A percentile compares a stretch with the other conserved stretches of the same genome.
Conservation (phyloP, 2,888 invertebrate species). For the Nymphalis polychloros region DNA sequence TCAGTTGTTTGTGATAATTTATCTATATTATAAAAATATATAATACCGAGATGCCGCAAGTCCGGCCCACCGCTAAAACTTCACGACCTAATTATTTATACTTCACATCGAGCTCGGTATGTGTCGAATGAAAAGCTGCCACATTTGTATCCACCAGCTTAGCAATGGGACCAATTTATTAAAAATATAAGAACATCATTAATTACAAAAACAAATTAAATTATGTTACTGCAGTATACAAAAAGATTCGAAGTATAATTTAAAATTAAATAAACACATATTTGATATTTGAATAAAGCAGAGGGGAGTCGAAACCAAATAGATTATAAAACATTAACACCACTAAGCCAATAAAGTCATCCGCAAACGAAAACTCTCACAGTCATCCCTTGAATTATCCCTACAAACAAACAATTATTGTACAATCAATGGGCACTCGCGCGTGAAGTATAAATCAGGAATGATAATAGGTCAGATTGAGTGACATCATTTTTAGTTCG, state of each 20-base stretch:
- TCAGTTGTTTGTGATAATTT: slow-evolving; percentile 12
- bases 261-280: neutral
- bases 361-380: slow-evolving; percentile 63
- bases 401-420: slow-evolving; percentile 78
- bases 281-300: slow-evolving; percentile 15
- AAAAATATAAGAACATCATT: too few relatives aligned
- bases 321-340: slow-evolving; percentile 40
- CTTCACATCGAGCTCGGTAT: too few relatives aligned
- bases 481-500: slow-evolving; percentile 65
- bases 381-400: slow-evolving; percentile 54
- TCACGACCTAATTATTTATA: too few relatives aligned
- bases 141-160: too few relatives aligned
- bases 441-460: slow-evolving; percentile 70
- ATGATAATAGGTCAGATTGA: slow-evolving; percentile 62
- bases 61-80: too few relatives aligned
- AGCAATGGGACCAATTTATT: too few relatives aligned
- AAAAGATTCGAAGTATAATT: slow-evolving; percentile 7
- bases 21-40: neutral
- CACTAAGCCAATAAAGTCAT: slow-evolving; percentile 62
- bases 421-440: slow-evolving; percentile 71
- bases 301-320: slow-evolving; percentile 24
- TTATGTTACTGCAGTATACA: neutral
- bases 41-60: too few relatives aligned
- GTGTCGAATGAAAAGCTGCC: too few relatives aligned
- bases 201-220: too few relatives aligned